Percentiles rank a stretch among this genome's conserved stretches.
These are phyloP conservation scores for Dexiosoma caninum DNA, from an alignment of 2,888 invertebrate genomes.

Conservation along the genomic window DNA sequence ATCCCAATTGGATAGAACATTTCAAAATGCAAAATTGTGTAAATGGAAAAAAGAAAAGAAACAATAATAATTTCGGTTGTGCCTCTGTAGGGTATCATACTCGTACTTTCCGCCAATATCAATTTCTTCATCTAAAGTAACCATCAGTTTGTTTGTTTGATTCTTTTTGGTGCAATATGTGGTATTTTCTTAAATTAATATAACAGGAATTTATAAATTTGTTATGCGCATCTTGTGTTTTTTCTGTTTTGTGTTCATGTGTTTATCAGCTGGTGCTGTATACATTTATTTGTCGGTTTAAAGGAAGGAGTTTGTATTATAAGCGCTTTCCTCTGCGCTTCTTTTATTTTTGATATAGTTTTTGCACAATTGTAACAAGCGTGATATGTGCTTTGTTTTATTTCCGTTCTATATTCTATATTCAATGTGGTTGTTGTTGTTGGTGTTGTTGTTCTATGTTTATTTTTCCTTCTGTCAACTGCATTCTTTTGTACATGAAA, in stretches of 20 bases:
- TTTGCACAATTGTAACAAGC: constrained; percentile 26
- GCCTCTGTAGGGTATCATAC: background rate
- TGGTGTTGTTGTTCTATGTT: too few species aligned
- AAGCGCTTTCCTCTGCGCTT: background rate
- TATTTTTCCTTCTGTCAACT: constrained; percentile 38
- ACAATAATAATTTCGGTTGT: too few species aligned
- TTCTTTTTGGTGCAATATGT: background rate
- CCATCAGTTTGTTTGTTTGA: background rate
- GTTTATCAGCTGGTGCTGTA: background rate
- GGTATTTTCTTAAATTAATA: background rate
- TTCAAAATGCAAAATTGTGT: too few species aligned
- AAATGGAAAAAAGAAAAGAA: too few species aligned
- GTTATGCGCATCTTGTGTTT: background rate
- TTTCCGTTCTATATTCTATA: constrained; percentile 27
- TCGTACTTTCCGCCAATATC: background rate
- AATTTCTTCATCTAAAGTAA: background rate
- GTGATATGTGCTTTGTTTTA: constrained; percentile 45
- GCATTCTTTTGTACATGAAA: constrained; percentile 17
- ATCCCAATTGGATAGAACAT: too few species aligned
- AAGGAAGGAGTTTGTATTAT: background rate
- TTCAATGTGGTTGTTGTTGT: background rate
- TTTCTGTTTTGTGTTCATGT: background rate
- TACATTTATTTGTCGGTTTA: background rate
- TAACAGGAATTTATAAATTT: background rate
- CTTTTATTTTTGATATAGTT: constrained; percentile 11